Percentiles rank a stretch among this genome's conserved stretches.
These are phyloP conservation scores for Oasisia sp. DNA, from an alignment of 2,888 invertebrate species.

Conservation along the genomic window DNA sequence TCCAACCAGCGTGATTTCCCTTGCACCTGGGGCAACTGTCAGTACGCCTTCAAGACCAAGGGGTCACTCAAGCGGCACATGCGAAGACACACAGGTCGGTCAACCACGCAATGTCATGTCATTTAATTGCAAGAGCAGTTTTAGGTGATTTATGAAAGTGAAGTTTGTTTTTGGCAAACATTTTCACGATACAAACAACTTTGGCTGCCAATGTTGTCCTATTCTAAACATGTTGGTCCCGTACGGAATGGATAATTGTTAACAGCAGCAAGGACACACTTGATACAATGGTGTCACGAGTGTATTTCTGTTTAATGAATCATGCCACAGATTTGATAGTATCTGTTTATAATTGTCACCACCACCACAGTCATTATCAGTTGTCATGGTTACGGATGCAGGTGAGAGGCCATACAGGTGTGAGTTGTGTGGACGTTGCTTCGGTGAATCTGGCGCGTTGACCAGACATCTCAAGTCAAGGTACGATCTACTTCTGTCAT, in stretches of 20 bases:
- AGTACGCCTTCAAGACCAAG: conserved; percentile 62
- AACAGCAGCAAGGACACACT: too few relatives aligned
- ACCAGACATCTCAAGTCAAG: conserved; percentile 58
- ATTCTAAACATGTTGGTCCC: too few relatives aligned
- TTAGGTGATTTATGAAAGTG: too few relatives aligned
- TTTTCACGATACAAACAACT: too few relatives aligned
- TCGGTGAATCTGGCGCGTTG: conserved; percentile 61
- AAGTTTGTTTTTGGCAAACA: too few relatives aligned
- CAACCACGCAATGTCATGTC: not conserved
- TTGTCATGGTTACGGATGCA: conserved; percentile 19
- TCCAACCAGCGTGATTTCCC: conserved; percentile 49
- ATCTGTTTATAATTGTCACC: too few relatives aligned
- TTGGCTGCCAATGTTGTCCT: too few relatives aligned
- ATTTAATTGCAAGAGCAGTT: too few relatives aligned
- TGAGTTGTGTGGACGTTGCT: conserved; percentile 54
- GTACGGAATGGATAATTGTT: too few relatives aligned
- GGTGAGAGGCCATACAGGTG: conserved; percentile 52
- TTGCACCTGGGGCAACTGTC: conserved; percentile 52
- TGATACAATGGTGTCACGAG: too few relatives aligned
- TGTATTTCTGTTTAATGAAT: too few relatives aligned
- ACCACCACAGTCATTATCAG: not conserved
- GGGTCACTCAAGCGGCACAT: conserved; percentile 59
- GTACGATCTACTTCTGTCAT: conserved; percentile 38
- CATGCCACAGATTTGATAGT: too few relatives aligned
- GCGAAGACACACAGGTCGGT: conserved; percentile 57